These are phyloP conservation scores for Adelphocoris suturalis DNA, from an alignment of 2,888 invertebrate species.

Conservation along the genomic window DNA sequence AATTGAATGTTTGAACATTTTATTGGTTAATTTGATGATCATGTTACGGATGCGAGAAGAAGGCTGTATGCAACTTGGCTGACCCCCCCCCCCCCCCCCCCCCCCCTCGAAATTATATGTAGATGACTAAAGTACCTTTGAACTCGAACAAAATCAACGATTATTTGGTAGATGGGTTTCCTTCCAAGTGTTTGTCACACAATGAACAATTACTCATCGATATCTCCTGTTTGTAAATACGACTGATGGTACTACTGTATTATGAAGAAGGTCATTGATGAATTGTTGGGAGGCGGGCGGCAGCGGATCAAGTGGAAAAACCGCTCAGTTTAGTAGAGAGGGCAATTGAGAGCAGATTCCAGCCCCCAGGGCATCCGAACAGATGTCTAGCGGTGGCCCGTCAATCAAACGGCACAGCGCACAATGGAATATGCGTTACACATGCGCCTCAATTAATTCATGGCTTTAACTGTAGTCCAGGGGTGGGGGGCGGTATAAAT, in stretches of 20 bases:
- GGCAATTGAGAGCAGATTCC: constrained; percentile 37
- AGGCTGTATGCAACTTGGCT: too few species aligned
- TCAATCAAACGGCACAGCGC: constrained; percentile 58
- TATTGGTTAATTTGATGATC: too few species aligned
- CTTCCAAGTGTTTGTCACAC: constrained; percentile 8
- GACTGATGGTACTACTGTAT: not conserved
- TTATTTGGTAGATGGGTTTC: too few species aligned
- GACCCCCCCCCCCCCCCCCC: too few species aligned
- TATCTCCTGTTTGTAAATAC: constrained; percentile 22
- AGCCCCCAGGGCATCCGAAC: constrained; percentile 50
- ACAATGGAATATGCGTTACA: constrained; percentile 58
- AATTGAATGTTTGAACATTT: too few species aligned
- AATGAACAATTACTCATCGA: constrained; percentile 17
- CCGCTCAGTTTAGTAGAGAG: not conserved
- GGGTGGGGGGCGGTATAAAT: constrained; percentile 45
- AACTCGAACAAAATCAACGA: too few species aligned
- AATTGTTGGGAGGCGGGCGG: constrained; percentile 20
- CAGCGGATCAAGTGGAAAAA: constrained; percentile 33
- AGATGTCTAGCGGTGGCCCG: constrained; percentile 65
- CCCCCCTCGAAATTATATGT: too few species aligned
- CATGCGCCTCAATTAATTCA: constrained; percentile 67
- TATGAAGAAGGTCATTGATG: constrained; percentile 39
- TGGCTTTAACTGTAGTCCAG: constrained; percentile 60
- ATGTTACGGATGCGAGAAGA: too few species aligned
- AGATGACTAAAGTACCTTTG: too few species aligned